Evolutionary conservation across 2,888 invertebrate species (phyloP), one percentile per base, ranked within the genome.

Genomic region (Ormyrus pomaceus): DNA sequence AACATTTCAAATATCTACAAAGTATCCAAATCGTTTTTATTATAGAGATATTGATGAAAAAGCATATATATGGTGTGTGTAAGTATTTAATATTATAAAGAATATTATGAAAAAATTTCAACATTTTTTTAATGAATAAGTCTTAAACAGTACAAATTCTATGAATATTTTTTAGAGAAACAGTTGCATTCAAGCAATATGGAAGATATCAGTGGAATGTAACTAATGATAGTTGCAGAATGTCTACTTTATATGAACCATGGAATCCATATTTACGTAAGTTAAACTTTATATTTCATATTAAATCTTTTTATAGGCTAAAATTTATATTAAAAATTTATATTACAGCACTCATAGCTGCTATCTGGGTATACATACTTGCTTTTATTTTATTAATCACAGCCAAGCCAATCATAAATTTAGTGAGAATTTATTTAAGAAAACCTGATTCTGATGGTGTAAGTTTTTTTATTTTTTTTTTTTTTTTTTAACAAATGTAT

Each of bases 151-250:
- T 4, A 34, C 34, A 34, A 34, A 34, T 34, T 34, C 51, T 51
- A 19, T 11, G 9, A 1, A 64, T 72, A 6, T 65, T 10, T 66
- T 80, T 55, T 53, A 80, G 82, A 11, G 46, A 46, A 50, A 74
- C 77, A 51, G 78, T 76, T 53, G 34, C 76, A 64, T 91, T 91
- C 76, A 86, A 86, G 76, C 90, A 91, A 80, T 87, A 91, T 83
- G 91, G 91, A 7, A 84, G 85, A 64, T 91, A 91, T 83, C 87
- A 88, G 53, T 91, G 90, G 90, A 91, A 91, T 84, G 82, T 91
- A 71, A 86, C 88, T 0, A 34, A 82, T 3, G 48, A 53, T 19
- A 91, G 91, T 80, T 87, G 88, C 0, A 10, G 81, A 6, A 83
- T 90, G 80, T 87, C 88, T 73, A 83, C 84, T 7, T 81, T 88